Evolutionary conservation across 2,888 invertebrate genomes (phyloP).

Genomic region (Auanema freiburgensis): DNA sequence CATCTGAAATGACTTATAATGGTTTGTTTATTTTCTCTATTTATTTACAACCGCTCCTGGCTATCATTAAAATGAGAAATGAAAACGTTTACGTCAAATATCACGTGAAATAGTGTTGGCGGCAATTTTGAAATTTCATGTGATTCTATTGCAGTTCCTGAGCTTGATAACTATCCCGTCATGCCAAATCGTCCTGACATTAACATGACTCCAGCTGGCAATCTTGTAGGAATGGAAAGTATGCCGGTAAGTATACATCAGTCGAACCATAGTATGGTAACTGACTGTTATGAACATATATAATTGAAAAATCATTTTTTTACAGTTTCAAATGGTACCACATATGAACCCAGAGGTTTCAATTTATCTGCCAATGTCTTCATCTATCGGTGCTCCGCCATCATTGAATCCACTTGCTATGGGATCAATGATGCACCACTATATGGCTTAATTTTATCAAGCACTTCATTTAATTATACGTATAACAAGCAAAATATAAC

Average conservation of each 20-base stretch:
- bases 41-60: neutral
- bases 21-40: neutral
- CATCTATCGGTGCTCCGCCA: neutral
- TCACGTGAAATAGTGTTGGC: no score
- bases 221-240: conserved; percentile 24
- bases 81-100: no score
- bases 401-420: conserved; percentile 1
- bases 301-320: neutral
- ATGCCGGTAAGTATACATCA: conserved; percentile 12
- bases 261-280: neutral
- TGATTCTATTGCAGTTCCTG: conserved; percentile 8
- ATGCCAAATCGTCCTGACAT: conserved; percentile 13
- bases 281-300: neutral
- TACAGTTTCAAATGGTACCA: conserved; percentile 2
- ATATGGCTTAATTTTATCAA: conserved; percentile 1
- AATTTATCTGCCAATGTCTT: neutral
- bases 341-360: neutral
- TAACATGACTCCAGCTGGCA: conserved; percentile 20
- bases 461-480: no score
- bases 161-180: conserved; percentile 18
- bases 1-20: conserved; percentile 12
- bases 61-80: neutral
- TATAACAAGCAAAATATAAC: no score
- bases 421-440: conserved; percentile 2
- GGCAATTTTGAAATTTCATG: no score